A percentile compares a stretch with the other conserved stretches of the same genome.
Evolutionary conservation across 2,888 invertebrate genomes (phyloP).

Genomic region (Dynastes grantii): DNA sequence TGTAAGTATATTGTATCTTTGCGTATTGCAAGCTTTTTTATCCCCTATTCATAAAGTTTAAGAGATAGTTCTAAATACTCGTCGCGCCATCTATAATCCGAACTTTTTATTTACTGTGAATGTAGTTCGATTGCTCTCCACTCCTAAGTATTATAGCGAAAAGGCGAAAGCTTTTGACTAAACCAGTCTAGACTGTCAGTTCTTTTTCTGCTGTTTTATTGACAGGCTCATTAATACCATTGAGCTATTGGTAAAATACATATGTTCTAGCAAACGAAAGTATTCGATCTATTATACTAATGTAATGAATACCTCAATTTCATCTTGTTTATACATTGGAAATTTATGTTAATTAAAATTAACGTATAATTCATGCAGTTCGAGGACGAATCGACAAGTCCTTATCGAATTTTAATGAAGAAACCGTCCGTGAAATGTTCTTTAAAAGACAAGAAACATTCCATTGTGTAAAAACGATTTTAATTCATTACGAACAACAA

Average conservation of each 20-base stretch:
- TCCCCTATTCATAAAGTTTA: too few species aligned
- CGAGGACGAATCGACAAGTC: not conserved
- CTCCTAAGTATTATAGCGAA: not conserved
- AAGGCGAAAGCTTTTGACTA: too few species aligned
- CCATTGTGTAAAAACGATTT: constrained; percentile 47
- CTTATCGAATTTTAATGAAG: constrained; percentile 32
- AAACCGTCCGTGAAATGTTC: constrained; percentile 45
- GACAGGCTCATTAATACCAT: not conserved
- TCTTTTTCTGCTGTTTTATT: not conserved
- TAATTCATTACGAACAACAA: constrained; percentile 46
- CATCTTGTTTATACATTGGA: not conserved
- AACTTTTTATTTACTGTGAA: not conserved
- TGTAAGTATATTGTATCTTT: too few species aligned
- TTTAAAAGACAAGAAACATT: constrained; percentile 24
- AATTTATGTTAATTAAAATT: not conserved
- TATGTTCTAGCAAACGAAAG: not conserved
- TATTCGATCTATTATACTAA: not conserved
- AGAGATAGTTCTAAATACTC: not conserved
- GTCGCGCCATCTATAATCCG: not conserved
- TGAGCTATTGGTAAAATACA: too few species aligned
- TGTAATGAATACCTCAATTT: not conserved
- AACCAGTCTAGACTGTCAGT: too few species aligned
- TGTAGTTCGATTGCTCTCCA: not conserved
- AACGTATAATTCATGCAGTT: not conserved
- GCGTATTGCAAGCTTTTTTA: too few species aligned